phyloP scores from a whole-genome alignment of 1,140 invertebrate genomes.

The Drosophila aff. region DNA sequence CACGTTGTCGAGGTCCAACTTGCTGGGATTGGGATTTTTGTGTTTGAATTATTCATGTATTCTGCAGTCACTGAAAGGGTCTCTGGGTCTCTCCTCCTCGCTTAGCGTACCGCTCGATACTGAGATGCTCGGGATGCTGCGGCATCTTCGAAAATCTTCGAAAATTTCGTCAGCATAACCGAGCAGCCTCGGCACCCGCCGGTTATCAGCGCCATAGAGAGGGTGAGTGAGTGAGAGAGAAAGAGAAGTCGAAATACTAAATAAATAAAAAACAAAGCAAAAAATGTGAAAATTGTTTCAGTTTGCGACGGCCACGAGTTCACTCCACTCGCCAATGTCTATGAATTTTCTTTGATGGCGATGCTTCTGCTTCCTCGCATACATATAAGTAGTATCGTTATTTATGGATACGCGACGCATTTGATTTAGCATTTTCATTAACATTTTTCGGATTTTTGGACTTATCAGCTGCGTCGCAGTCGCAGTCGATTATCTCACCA shows the following conservation, averaged over 20 bases:
- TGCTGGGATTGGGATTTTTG: conserved; percentile 42
- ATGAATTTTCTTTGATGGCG: conserved; percentile 77
- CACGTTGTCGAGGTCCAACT: conserved; percentile 64
- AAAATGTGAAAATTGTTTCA: conserved; percentile 52
- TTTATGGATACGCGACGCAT: conserved; percentile 71
- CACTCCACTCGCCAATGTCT: conserved; percentile 70
- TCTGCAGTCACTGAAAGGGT: conserved; percentile 61
- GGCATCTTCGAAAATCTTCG: conserved; percentile 43
- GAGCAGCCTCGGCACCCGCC: conserved; percentile 30
- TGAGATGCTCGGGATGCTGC: conserved; percentile 32
- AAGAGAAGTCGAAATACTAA: conserved; percentile 10
- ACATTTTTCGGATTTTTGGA: conserved; percentile 39
- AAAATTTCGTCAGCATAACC: conserved; percentile 72
- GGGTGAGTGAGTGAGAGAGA: conserved; percentile 11
- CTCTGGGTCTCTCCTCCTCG: conserved; percentile 33
- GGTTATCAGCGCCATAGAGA: conserved; percentile 40
- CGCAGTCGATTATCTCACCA: conserved; percentile 38
- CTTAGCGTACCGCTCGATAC: conserved; percentile 69
- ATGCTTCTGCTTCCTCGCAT: conserved; percentile 48
- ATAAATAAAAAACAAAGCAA: conserved; percentile 38
- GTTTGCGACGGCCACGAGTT: conserved; percentile 74
- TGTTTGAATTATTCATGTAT: conserved; percentile 78
- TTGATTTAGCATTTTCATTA: conserved; percentile 59
- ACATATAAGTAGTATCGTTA: conserved; percentile 28
- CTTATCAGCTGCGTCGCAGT: conserved; percentile 45